A percentile compares a stretch with the other conserved stretches of the same genome.
phyloP scores from a whole-genome alignment of 2,888 invertebrate species.

The Steinernema carpocapsae region DNA sequence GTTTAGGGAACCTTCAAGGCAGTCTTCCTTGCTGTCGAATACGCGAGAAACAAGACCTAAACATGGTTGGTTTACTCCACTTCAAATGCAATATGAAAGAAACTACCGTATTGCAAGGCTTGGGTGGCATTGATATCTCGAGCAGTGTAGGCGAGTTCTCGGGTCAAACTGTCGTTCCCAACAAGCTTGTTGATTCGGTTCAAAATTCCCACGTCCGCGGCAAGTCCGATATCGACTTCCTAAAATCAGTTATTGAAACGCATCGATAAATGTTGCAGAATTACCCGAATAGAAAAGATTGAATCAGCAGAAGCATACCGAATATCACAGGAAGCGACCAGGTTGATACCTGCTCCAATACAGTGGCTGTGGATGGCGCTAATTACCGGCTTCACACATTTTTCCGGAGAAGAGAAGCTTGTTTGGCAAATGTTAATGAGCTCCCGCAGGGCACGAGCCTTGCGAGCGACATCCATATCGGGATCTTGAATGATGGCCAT shows the following conservation, averaged over 20 bases:
- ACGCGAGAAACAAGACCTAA: constrained; percentile 84
- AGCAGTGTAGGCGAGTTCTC: constrained; percentile 87
- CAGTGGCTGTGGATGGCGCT: constrained; percentile 85
- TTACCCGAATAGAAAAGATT: constrained; percentile 83
- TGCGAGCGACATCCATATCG: constrained; percentile 47
- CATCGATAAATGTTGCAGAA: background rate
- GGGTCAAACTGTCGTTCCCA: constrained; percentile 82
- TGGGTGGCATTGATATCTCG: constrained; percentile 77
- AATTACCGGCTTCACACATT: constrained; percentile 88
- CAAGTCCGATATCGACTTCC: constrained; percentile 81
- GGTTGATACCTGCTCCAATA: constrained; percentile 86
- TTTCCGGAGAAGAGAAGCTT: constrained; percentile 81
- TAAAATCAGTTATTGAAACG: constrained; percentile 38
- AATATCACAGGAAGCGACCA: constrained; percentile 87
- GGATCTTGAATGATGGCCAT: constrained; percentile 18
- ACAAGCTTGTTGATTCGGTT: constrained; percentile 86
- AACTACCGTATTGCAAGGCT: constrained; percentile 45
- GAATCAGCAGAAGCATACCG: constrained; percentile 88
- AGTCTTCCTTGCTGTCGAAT: constrained; percentile 77
- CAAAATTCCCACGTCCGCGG: constrained; percentile 91
- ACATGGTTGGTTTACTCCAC: background rate
- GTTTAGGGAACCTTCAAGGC: constrained; percentile 78
- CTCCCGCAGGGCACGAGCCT: constrained; percentile 38
- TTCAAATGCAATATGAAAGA: background rate
- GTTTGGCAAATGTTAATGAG: constrained; percentile 79